These are phyloP conservation scores for human (Homo sapiens) DNA, from an alignment of 2,113 vertebrate species.

Conservation along the genomic window GRCh38 chr16:78805501-78806000, in stretches of 20 bases:
- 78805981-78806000: neutral
- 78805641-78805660: neutral
- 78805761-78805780: neutral
- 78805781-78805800: neutral
- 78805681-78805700: neutral
- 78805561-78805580: fast-evolving
- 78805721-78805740: neutral
- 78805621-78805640: fast-evolving
- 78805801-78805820: neutral
- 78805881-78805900: neutral
- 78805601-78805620: fast-evolving
- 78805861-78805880: neutral
- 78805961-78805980: neutral
- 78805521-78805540: no score
- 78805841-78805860: neutral
- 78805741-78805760: neutral
- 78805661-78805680: neutral
- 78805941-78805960: neutral
- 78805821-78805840: neutral
- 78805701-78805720: neutral
- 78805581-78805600: fast-evolving
- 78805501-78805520: no score
- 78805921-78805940: neutral
- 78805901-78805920: neutral
- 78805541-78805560: no score